Evolutionary conservation across 2,113 vertebrate species (phyloP).

Genomic region (Sylvia atricapilla): DNA sequence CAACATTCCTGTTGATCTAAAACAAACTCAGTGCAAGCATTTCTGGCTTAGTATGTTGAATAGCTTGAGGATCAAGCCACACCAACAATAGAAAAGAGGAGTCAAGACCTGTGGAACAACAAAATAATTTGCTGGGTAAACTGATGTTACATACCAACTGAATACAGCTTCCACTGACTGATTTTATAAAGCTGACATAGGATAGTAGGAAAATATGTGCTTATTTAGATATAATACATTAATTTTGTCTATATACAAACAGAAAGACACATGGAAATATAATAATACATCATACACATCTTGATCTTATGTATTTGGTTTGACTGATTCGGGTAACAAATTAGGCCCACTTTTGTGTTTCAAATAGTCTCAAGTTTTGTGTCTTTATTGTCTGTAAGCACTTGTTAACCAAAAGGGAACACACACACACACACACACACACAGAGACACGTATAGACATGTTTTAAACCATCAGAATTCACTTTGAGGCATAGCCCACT

Average conservation of each 20-base stretch:
- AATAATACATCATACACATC: neutral
- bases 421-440: neutral
- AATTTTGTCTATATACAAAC: neutral
- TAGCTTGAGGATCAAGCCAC: neutral
- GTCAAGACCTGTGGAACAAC: neutral
- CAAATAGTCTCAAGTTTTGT: neutral
- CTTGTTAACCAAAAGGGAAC: neutral
- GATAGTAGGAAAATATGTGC: neutral
- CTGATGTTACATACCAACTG: neutral
- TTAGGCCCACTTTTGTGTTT: neutral
- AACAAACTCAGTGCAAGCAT: neutral
- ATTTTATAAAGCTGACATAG: neutral
- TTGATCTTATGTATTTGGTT: neutral
- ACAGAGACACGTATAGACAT: neutral
- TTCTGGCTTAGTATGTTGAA: neutral
- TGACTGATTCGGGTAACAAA: neutral
- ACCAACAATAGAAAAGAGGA: neutral
- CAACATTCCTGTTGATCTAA: neutral
- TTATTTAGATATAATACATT: neutral
- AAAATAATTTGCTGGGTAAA: neutral
- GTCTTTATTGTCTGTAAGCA: neutral
- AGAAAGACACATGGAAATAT: neutral
- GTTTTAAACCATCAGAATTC: neutral
- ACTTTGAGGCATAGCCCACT: neutral
- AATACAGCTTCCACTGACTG: neutral